Conservation (phyloP, 2,888 invertebrate genomes). For the Acleris laterana region DNA sequence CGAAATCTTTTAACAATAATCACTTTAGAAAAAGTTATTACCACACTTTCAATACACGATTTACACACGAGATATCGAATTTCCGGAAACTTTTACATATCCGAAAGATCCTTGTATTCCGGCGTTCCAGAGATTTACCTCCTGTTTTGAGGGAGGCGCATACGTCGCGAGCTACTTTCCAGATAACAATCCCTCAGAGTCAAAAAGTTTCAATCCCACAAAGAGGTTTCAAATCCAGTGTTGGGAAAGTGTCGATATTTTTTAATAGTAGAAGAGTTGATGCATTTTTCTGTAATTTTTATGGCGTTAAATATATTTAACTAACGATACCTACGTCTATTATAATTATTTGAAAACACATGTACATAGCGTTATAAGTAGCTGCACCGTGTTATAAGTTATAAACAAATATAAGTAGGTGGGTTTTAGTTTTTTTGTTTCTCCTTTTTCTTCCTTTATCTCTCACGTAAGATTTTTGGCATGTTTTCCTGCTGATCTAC, state of each 20-base stretch:
- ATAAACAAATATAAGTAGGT: too few species aligned
- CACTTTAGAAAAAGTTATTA: neutral
- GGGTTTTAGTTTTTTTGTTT: too few species aligned
- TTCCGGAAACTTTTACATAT: constrained; percentile 17
- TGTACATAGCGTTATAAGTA: too few species aligned
- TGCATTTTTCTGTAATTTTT: too few species aligned
- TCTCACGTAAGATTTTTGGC: too few species aligned
- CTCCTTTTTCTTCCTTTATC: too few species aligned
- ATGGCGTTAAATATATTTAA: too few species aligned
- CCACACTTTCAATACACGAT: neutral
- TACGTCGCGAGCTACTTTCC: constrained; percentile 68
- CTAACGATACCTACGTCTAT: too few species aligned
- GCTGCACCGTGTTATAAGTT: too few species aligned
- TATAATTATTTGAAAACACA: too few species aligned
- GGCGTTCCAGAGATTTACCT: constrained; percentile 21
- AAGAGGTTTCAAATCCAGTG: constrained; percentile 55
- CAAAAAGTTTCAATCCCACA: constrained; percentile 82
- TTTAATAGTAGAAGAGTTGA: neutral
- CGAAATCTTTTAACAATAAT: too few species aligned
- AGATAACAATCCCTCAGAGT: constrained; percentile 77
- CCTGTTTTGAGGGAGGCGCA: constrained; percentile 49
- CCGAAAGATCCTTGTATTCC: constrained; percentile 19
- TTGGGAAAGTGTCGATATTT: constrained; percentile 6
- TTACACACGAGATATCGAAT: neutral
- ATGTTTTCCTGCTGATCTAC: too few species aligned